A percentile compares a stretch with the other conserved stretches of the same genome.
These are phyloP conservation scores for Cyrtodaria siliqua DNA, from an alignment of 2,888 invertebrate species.

Conservation along the genomic window DNA sequence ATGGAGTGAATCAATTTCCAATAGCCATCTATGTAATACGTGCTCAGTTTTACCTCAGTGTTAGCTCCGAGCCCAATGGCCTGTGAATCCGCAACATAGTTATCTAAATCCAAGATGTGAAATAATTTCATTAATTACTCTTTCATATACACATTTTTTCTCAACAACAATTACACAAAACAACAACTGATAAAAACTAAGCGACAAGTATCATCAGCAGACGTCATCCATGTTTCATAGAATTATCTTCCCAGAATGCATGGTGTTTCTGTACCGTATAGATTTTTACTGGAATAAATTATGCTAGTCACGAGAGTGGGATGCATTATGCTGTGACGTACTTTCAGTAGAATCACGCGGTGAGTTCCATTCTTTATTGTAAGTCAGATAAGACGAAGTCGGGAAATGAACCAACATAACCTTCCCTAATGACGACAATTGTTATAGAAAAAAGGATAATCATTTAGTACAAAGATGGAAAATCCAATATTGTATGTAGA, in stretches of 20 bases:
- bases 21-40: background rate
- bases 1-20: background rate
- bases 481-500: too few relatives aligned
- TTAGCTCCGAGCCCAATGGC: constrained; percentile 2
- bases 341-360: background rate
- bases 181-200: background rate
- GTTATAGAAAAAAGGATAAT: too few relatives aligned
- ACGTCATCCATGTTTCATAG: constrained; percentile 14
- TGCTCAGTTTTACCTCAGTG: constrained; percentile 2
- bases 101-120: background rate
- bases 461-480: too few relatives aligned
- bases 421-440: too few relatives aligned
- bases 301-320: constrained; percentile 24
- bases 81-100: constrained; percentile 3
- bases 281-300: constrained; percentile 57
- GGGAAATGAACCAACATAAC: too few relatives aligned
- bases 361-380: too few relatives aligned
- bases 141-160: background rate
- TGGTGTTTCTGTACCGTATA: constrained; percentile 4
- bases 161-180: constrained; percentile 1
- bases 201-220: background rate
- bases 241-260: background rate
- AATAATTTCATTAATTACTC: background rate
- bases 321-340: constrained; percentile 10
- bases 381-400: too few relatives aligned